Conservation (phyloP, 2,797 vertebrate species). For the Etheostoma nigrum region DNA sequence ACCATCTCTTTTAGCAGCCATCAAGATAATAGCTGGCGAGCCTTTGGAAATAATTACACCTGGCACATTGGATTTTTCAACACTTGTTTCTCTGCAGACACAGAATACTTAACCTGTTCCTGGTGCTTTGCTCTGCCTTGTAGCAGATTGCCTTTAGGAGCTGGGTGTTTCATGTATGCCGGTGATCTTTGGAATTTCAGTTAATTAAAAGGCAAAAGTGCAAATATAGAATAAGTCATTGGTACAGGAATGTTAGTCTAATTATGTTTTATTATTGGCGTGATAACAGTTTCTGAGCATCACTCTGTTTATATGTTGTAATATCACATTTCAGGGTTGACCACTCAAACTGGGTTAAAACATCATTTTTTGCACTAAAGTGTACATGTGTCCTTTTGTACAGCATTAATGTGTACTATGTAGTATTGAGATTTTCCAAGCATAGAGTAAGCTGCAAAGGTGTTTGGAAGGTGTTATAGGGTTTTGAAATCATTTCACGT, state of each 20-base stretch:
- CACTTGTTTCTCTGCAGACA: slow-evolving; percentile 3
- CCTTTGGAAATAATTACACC: slow-evolving; percentile 11
- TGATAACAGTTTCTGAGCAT: neutral
- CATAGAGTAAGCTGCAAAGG: neutral
- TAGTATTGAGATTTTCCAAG: neutral
- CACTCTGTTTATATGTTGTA: neutral
- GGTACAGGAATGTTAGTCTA: neutral
- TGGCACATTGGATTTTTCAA: slow-evolving; percentile 3
- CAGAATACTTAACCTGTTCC: slow-evolving; percentile 14
- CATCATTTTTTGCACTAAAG: slow-evolving; percentile 33
- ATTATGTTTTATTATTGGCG: neutral
- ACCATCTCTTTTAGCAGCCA: neutral
- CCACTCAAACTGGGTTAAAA: slow-evolving; percentile 30
- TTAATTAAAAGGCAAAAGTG: slow-evolving; percentile 23
- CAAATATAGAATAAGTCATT: slow-evolving; percentile 20
- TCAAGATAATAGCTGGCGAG: neutral
- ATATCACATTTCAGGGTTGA: slow-evolving; percentile 7
- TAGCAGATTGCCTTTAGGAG: slow-evolving; percentile 47
- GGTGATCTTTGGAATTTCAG: slow-evolving; percentile 16
- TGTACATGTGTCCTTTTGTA: slow-evolving; percentile 39
- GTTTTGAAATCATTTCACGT: neutral
- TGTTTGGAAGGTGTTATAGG: neutral
- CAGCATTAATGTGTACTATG: slow-evolving; percentile 32
- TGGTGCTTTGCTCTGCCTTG: slow-evolving; percentile 51
- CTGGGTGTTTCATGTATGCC: slow-evolving; percentile 11